Percentiles rank a stretch among this genome's conserved stretches.
These are phyloP conservation scores for Arnoldichthys spilopterus DNA, from an alignment of 2,797 vertebrate species.

Conservation along the genomic window DNA sequence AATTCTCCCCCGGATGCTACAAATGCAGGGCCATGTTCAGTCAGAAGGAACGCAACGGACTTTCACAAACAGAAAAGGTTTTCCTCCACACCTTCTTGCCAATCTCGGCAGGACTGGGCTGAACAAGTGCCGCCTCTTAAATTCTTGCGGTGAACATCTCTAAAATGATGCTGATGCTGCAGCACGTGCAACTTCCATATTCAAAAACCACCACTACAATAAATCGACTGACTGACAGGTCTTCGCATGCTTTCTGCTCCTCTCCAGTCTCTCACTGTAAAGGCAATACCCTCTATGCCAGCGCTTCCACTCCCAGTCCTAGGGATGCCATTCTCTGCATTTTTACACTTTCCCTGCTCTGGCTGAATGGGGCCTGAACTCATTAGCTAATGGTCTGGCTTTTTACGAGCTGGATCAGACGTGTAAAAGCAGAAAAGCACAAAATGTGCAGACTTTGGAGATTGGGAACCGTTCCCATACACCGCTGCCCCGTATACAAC, in stretches of 20 bases:
- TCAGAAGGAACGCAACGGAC: too few relatives aligned
- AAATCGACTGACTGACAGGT: too few relatives aligned
- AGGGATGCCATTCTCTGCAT: background rate
- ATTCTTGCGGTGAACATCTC: too few relatives aligned
- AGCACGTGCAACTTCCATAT: too few relatives aligned
- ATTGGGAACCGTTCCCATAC: background rate
- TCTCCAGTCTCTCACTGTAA: too few relatives aligned
- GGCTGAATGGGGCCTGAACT: background rate
- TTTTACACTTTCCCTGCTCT: background rate
- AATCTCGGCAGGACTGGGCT: background rate
- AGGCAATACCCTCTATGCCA: background rate
- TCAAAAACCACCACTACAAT: too few relatives aligned
- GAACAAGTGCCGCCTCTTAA: background rate
- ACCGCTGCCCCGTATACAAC: too few relatives aligned
- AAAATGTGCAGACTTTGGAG: background rate
- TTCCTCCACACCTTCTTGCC: background rate
- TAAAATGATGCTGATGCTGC: too few relatives aligned
- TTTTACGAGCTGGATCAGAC: too few relatives aligned
- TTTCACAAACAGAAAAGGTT: background rate
- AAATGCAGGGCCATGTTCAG: background rate
- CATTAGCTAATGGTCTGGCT: constrained; percentile 8
- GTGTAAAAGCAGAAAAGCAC: background rate
- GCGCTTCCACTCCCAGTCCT: background rate
- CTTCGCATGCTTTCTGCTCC: too few relatives aligned
- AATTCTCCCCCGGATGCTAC: background rate